phyloP scores from a whole-genome alignment of 2,113 vertebrate genomes.

The Pantherophis guttatus region DNA sequence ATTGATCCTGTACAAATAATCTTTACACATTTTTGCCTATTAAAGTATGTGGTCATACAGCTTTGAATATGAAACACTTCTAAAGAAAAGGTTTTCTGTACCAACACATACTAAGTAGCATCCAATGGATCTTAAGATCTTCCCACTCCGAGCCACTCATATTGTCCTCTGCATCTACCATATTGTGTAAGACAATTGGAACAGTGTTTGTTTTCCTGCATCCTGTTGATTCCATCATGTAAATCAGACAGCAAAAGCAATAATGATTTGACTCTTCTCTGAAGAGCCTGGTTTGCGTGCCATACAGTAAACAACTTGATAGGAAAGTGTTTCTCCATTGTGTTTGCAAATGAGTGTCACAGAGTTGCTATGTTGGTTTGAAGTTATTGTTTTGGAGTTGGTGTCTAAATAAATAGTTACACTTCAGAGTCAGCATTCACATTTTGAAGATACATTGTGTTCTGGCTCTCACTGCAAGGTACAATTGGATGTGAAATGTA shows the following conservation, averaged over 20 bases:
- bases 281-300: conserved; percentile 33
- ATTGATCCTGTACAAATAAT: conserved; percentile 21
- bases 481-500: neutral
- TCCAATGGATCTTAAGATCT: neutral
- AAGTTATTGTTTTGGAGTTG: conserved; percentile 48
- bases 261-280: conserved; percentile 16
- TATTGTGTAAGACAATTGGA: neutral
- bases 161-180: neutral
- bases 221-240: conserved; percentile 34
- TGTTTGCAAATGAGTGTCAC: conserved; percentile 50
- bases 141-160: neutral
- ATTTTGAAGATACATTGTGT: neutral
- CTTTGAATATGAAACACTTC: neutral
- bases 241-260: conserved; percentile 4
- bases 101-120: neutral
- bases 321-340: conserved; percentile 40
- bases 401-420: conserved; percentile 42
- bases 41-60: neutral
- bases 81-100: neutral
- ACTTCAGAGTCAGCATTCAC: neutral
- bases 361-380: conserved; percentile 34
- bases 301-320: conserved; percentile 50
- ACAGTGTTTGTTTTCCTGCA: neutral
- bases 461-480: neutral
- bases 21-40: neutral